Conservation (phyloP, 1,140 invertebrate genomes). For the Propsilocerus akamusi region DNA sequence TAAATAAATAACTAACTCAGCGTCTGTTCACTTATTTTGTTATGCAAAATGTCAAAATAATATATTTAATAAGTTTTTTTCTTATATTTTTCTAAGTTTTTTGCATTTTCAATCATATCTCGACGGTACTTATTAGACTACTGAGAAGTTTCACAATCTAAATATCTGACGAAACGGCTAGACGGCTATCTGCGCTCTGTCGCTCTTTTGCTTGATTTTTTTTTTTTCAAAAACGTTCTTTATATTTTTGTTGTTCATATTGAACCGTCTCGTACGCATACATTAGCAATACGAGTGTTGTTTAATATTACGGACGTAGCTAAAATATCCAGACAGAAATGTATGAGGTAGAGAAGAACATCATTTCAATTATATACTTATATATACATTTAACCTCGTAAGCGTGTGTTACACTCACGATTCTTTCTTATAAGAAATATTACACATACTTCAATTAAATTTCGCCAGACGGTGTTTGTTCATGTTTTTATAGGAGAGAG, state of each 20-base stretch:
- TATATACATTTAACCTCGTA: too few species aligned
- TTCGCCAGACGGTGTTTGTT: too few species aligned
- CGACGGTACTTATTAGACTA: background rate
- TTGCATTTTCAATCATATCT: background rate
- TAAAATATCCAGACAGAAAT: background rate
- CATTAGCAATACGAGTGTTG: background rate
- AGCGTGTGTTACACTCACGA: too few species aligned
- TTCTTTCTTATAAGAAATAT: too few species aligned
- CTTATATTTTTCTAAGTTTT: too few species aligned
- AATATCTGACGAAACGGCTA: slow-evolving; percentile 3
- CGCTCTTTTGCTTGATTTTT: background rate
- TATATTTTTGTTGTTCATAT: slow-evolving; percentile 1
- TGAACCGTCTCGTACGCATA: background rate
- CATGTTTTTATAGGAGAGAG: too few species aligned
- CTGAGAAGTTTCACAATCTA: slow-evolving; percentile 1
- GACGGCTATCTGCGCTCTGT: slow-evolving; percentile 2
- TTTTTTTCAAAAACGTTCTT: slow-evolving; percentile 1
- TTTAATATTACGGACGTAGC: too few species aligned
- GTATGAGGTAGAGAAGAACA: background rate
- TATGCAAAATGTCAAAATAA: background rate
- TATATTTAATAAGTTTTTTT: background rate
- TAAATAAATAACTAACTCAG: background rate
- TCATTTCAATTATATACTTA: too few species aligned
- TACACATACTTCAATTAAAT: too few species aligned
- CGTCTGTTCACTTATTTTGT: background rate